phyloP scores from a whole-genome alignment of 2,797 vertebrate species.

The Amniataba percoides region DNA sequence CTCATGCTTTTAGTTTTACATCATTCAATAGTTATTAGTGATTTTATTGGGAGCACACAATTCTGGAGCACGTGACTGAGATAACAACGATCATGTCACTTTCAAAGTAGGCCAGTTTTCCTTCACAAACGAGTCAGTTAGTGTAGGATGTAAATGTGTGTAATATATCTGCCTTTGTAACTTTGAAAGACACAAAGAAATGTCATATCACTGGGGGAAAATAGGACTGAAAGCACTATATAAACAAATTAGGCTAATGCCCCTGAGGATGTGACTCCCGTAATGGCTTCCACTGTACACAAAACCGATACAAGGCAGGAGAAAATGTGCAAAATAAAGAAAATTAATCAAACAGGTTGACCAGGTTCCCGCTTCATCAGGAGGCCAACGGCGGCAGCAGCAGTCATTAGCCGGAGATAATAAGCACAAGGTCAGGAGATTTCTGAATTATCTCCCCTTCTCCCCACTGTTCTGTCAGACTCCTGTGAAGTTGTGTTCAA shows the following conservation, averaged over 20 bases:
- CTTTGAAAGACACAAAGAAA: slow-evolving; percentile 48
- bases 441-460: slow-evolving; percentile 81
- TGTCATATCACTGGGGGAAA: slow-evolving; percentile 28
- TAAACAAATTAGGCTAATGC: slow-evolving; percentile 72
- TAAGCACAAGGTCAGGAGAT: slow-evolving; percentile 84
- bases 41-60: not conserved
- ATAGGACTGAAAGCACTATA: slow-evolving; percentile 43
- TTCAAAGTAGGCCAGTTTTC: not conserved
- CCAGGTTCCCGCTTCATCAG: slow-evolving; percentile 70
- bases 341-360: slow-evolving; percentile 68
- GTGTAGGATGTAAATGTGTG: not conserved
- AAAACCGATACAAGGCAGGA: slow-evolving; percentile 21
- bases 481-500: slow-evolving; percentile 81
- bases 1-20: not conserved
- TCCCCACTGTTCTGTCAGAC: slow-evolving; percentile 78
- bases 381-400: slow-evolving; percentile 68
- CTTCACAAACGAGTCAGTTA: not conserved
- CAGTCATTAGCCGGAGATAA: slow-evolving; percentile 83
- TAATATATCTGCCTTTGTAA: not conserved
- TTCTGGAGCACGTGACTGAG: not conserved
- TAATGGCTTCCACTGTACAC: slow-evolving; percentile 30
- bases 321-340: slow-evolving; percentile 45
- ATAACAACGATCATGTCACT: not conserved
- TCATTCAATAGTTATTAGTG: not conserved
- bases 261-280: slow-evolving; percentile 53